Evolutionary conservation across 2,888 invertebrate genomes (phyloP).

Genomic region (Stenodema calcarata): DNA sequence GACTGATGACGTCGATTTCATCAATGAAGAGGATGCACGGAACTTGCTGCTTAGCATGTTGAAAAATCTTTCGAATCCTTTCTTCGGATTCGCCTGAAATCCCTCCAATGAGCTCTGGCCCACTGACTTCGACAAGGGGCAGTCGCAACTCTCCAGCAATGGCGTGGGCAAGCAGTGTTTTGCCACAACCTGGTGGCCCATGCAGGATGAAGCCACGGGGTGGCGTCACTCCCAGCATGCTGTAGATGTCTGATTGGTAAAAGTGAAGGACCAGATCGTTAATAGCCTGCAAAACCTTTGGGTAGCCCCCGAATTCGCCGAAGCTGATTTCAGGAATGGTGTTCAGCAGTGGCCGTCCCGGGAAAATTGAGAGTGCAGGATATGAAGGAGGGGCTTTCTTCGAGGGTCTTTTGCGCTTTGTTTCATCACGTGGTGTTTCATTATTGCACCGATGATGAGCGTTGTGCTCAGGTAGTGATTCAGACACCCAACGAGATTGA

Average conservation of each 20-base stretch:
- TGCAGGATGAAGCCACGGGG: constrained; percentile 91
- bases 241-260: constrained; percentile 89
- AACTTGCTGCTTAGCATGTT: constrained; percentile 74
- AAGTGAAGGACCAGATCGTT: constrained; percentile 83
- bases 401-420: background rate
- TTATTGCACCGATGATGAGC: background rate
- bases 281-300: constrained; percentile 73
- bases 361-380: constrained; percentile 31
- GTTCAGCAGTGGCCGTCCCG: constrained; percentile 58
- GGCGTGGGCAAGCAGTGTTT: constrained; percentile 80
- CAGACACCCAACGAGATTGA: background rate
- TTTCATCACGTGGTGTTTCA: background rate
- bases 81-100: constrained; percentile 96
- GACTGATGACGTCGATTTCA: constrained; percentile 96
- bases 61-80: constrained; percentile 88
- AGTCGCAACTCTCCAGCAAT: constrained; percentile 85
- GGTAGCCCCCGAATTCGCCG: constrained; percentile 82
- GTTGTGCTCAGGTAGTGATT: background rate
- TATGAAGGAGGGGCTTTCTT: background rate
- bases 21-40: constrained; percentile 93
- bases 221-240: constrained; percentile 81
- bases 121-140: constrained; percentile 85
- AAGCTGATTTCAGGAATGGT: constrained; percentile 67
- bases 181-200: constrained; percentile 96
- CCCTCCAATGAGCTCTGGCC: constrained; percentile 91